These are phyloP conservation scores for Somateria mollissima DNA, from an alignment of 2,797 vertebrate species.

Conservation along the genomic window DNA sequence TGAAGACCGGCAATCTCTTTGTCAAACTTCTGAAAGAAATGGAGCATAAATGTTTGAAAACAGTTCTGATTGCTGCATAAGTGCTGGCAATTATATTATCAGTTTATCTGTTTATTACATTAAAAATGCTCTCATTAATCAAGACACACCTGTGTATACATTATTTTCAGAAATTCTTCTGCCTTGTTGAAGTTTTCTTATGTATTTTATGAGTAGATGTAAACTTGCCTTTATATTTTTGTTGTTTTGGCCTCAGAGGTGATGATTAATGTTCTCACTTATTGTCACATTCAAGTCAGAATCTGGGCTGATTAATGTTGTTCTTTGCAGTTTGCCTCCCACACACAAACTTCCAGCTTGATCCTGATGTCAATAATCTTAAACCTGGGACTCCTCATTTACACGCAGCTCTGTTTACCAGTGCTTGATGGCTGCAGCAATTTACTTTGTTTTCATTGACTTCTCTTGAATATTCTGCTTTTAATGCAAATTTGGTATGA, in stretches of 20 bases:
- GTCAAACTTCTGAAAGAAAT: neutral
- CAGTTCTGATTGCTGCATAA: slow-evolving; percentile 12
- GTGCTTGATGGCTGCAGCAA: neutral
- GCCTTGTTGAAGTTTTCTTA: neutral
- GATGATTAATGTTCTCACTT: neutral
- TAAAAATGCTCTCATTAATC: neutral
- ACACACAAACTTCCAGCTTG: neutral
- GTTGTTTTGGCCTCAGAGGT: neutral
- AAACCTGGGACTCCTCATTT: neutral
- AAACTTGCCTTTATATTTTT: neutral
- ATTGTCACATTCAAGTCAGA: neutral
- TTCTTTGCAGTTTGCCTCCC: neutral
- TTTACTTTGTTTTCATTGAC: neutral
- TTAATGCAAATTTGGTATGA: neutral
- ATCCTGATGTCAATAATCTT: neutral
- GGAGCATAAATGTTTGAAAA: slow-evolving; percentile 1
- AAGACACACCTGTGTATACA: neutral
- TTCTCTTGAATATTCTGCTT: neutral
- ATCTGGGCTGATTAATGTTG: neutral
- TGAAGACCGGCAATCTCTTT: neutral
- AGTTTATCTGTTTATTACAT: neutral
- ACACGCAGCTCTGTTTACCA: neutral
- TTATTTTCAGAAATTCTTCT: neutral
- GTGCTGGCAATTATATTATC: neutral
- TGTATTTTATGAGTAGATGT: neutral